Conservation (phyloP, 2,888 invertebrate species). For the Nezara viridula region DNA sequence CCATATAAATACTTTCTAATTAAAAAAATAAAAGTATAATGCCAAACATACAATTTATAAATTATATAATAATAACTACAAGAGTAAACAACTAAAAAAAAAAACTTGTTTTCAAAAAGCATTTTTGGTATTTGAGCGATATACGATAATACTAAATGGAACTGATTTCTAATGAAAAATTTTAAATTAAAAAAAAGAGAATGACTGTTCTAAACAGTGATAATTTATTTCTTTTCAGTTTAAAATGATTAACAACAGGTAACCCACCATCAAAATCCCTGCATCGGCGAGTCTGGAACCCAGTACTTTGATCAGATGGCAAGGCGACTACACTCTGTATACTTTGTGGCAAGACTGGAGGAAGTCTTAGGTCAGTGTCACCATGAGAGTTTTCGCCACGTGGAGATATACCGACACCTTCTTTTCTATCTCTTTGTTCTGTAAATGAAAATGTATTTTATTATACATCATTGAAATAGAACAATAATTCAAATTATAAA, state of each 20-base stretch:
- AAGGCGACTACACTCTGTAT: slow-evolving; percentile 71
- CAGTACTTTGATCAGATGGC: slow-evolving; percentile 63
- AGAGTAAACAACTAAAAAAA: not conserved
- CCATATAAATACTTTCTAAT: not conserved
- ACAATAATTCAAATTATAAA: not conserved
- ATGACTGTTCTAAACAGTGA: slow-evolving; percentile 36
- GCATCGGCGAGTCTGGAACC: slow-evolving; percentile 63
- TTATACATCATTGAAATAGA: not conserved
- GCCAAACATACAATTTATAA: not conserved
- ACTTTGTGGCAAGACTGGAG: slow-evolving; percentile 71
- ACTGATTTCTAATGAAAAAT: not conserved
- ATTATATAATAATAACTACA: not conserved
- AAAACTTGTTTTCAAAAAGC: not conserved
- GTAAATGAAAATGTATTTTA: not conserved
- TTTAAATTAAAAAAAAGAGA: slow-evolving; percentile 31
- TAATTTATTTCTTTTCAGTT: slow-evolving; percentile 35
- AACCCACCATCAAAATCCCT: slow-evolving; percentile 87
- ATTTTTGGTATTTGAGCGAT: slow-evolving; percentile 11
- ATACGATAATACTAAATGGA: not conserved
- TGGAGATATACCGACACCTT: slow-evolving; percentile 60
- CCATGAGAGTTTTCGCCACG: slow-evolving; percentile 70
- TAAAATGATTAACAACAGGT: slow-evolving; percentile 9
- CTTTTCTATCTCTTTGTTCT: slow-evolving; percentile 61
- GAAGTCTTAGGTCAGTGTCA: slow-evolving; percentile 72
- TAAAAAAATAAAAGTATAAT: slow-evolving; percentile 12